A percentile compares a stretch with the other conserved stretches of the same genome.
Evolutionary conservation across 2,888 invertebrate genomes (phyloP).

Genomic region (Pandemis corylana): DNA sequence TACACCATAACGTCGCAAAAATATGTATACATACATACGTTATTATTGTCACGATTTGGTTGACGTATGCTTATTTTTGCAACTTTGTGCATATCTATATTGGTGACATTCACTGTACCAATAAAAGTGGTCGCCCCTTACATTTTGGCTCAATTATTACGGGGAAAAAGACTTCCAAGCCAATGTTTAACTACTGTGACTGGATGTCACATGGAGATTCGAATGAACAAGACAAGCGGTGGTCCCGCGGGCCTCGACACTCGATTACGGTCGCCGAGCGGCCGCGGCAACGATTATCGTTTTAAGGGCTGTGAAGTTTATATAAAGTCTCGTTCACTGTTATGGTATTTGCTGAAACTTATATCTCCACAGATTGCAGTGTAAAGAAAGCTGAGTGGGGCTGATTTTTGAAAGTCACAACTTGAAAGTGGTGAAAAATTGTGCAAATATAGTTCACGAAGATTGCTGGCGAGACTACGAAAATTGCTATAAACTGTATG

Average conservation of each 20-base stretch:
- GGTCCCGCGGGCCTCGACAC: conserved; percentile 7
- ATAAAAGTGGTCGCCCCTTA: neutral
- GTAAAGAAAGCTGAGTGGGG: too few species aligned
- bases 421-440: too few species aligned
- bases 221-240: neutral
- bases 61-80: too few species aligned
- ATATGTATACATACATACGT: too few species aligned
- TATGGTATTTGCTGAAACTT: neutral
- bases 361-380: neutral
- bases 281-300: neutral
- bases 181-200: neutral
- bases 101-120: too few species aligned
- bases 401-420: too few species aligned
- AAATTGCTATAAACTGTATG: too few species aligned
- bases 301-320: conserved; percentile 5
- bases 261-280: conserved; percentile 7
- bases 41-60: too few species aligned
- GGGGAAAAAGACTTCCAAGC: neutral
- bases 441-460: too few species aligned
- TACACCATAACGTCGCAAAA: too few species aligned
- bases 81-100: too few species aligned
- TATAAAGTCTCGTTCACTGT: neutral
- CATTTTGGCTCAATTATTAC: neutral
- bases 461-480: too few species aligned
- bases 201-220: conserved; percentile 1